Percentiles rank a stretch among this genome's conserved stretches.
These are phyloP conservation scores for Perognathus longimembris DNA, from an alignment of 2,113 vertebrate genomes.

Conservation along the genomic window DNA sequence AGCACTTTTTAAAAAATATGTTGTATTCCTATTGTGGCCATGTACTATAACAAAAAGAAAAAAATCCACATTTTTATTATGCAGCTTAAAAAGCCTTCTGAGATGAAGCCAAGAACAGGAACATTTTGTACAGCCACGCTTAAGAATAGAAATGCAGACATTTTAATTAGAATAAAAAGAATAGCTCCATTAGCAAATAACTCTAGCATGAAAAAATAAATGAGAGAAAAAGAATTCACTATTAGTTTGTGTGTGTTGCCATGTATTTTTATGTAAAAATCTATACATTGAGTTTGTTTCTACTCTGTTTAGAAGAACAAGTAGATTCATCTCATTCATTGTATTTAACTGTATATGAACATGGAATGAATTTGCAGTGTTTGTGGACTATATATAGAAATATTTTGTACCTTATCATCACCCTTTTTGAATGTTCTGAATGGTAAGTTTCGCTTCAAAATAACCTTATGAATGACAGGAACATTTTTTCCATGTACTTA, in stretches of 20 bases:
- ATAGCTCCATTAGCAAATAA: conserved; percentile 67
- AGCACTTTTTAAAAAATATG: neutral
- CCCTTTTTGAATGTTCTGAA: conserved; percentile 15
- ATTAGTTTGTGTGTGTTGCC: neutral
- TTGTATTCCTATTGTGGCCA: neutral
- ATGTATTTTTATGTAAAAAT: conserved; percentile 31
- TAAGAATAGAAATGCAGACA: conserved; percentile 62
- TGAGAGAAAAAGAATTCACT: conserved; percentile 38
- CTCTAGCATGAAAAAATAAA: conserved; percentile 63
- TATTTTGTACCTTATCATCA: neutral
- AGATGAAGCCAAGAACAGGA: conserved; percentile 39
- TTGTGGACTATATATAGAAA: neutral
- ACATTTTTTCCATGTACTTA: neutral
- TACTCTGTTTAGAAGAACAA: neutral
- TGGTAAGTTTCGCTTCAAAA: neutral
- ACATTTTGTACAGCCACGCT: conserved; percentile 9
- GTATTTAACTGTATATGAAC: neutral
- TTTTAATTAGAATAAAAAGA: conserved; percentile 77
- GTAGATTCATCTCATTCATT: conserved; percentile 21
- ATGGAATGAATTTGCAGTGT: neutral
- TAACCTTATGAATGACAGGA: neutral
- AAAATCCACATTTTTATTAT: conserved; percentile 28
- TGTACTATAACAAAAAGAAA: conserved; percentile 14
- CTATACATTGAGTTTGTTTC: conserved; percentile 51
- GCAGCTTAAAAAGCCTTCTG: conserved; percentile 3